Evolutionary conservation across 2,888 invertebrate genomes (phyloP).

Genomic region (Apotomis capreana): DNA sequence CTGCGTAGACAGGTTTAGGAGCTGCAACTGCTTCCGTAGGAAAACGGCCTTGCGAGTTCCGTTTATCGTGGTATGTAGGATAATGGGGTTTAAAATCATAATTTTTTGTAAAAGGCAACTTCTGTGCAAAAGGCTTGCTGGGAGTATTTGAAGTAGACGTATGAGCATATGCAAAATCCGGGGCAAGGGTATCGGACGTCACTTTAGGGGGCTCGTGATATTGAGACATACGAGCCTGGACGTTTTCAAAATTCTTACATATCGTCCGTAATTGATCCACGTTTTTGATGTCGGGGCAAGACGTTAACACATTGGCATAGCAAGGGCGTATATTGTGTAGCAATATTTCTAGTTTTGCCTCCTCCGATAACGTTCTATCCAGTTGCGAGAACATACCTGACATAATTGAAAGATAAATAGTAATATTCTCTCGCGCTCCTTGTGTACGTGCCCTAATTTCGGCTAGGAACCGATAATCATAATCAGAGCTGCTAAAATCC

Average conservation of each 20-base stretch:
- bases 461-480: too few species aligned
- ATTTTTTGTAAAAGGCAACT: too few species aligned
- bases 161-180: constrained; percentile 42
- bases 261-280: constrained; percentile 8
- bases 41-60: not conserved
- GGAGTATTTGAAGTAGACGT: not conserved
- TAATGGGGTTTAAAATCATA: not conserved
- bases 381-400: too few species aligned
- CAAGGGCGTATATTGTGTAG: too few species aligned
- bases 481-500: too few species aligned
- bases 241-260: constrained; percentile 44
- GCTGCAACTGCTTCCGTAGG: not conserved
- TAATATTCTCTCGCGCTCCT: too few species aligned
- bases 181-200: constrained; percentile 34
- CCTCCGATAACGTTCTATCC: too few species aligned
- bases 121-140: not conserved
- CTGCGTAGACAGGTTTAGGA: not conserved
- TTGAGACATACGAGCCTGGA: constrained; percentile 29
- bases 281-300: too few species aligned
- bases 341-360: too few species aligned
- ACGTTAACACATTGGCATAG: too few species aligned
- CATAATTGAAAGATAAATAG: too few species aligned
- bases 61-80: not conserved
- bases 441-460: too few species aligned
- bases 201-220: constrained; percentile 44